These are phyloP conservation scores for Tupaia tana DNA, from an alignment of 2,113 vertebrate genomes.

Conservation along the genomic window DNA sequence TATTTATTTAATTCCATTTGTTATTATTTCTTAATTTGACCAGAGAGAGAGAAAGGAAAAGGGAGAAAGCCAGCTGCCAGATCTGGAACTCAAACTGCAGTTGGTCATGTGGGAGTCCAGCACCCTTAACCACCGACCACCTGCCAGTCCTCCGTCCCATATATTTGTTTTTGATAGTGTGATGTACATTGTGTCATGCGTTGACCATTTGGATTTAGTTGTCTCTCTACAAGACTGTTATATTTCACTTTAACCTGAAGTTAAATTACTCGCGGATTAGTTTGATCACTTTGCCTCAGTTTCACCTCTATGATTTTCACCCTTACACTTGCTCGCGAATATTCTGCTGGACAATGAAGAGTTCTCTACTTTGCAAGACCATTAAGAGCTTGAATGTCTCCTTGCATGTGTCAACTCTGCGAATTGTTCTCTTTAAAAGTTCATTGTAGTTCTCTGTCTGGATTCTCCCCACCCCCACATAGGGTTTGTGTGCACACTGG, in stretches of 20 bases:
- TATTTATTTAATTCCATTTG: too few species aligned
- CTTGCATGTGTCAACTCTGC: too few species aligned
- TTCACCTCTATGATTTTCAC: background rate
- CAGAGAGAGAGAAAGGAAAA: too few species aligned
- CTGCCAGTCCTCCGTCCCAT: too few species aligned
- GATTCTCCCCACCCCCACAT: too few species aligned
- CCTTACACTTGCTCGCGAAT: background rate
- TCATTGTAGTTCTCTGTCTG: background rate
- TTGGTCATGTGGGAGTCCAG: too few species aligned
- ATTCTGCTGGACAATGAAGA: background rate
- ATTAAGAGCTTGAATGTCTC: background rate
- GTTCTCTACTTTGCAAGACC: background rate
- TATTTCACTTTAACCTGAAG: background rate
- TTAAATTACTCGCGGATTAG: background rate
- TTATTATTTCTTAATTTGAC: too few species aligned
- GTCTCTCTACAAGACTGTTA: background rate
- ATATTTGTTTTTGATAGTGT: background rate
- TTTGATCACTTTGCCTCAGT: background rate
- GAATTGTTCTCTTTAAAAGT: background rate
- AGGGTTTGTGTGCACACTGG: too few species aligned
- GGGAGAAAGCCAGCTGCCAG: too few species aligned
- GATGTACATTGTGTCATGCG: fast-evolving
- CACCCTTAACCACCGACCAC: too few species aligned
- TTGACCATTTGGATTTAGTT: background rate
- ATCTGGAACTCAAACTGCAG: too few species aligned